Conservation (phyloP, 2,888 invertebrate species). For the Tethea ocularis region DNA sequence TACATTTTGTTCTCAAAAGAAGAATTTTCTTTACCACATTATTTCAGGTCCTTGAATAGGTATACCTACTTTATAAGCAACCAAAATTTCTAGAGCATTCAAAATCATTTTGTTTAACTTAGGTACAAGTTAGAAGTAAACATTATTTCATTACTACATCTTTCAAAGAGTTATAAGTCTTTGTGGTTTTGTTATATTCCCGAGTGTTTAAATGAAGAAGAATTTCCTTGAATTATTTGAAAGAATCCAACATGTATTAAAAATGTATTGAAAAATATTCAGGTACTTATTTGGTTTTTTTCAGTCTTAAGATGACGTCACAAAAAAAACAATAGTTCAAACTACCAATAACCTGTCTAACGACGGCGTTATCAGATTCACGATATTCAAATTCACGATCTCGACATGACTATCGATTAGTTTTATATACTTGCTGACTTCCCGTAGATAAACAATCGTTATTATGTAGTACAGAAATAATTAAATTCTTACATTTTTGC, state of each 20-base stretch:
- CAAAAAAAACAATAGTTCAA: background rate
- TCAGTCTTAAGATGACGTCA: background rate
- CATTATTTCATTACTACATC: no score
- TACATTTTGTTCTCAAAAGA: background rate
- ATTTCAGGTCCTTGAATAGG: background rate
- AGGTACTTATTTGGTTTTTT: background rate
- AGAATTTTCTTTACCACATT: background rate
- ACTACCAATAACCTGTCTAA: background rate
- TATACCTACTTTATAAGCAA: background rate
- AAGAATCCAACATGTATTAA: no score
- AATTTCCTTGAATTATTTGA: no score
- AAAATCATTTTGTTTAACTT: no score
- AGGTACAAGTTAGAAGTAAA: no score
- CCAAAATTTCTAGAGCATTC: background rate
- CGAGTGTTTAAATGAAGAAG: no score
- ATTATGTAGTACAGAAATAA: background rate
- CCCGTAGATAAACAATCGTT: background rate
- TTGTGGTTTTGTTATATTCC: no score
- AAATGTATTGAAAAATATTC: no score
- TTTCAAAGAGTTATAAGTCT: no score
- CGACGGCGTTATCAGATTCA: background rate
- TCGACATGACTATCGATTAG: constrained; percentile 3
- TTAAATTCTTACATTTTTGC: background rate
- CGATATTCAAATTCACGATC: constrained; percentile 6
- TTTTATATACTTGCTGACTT: background rate